Conservation (phyloP, 2,113 vertebrate genomes). For the Periophthalmodon schlosseri region DNA sequence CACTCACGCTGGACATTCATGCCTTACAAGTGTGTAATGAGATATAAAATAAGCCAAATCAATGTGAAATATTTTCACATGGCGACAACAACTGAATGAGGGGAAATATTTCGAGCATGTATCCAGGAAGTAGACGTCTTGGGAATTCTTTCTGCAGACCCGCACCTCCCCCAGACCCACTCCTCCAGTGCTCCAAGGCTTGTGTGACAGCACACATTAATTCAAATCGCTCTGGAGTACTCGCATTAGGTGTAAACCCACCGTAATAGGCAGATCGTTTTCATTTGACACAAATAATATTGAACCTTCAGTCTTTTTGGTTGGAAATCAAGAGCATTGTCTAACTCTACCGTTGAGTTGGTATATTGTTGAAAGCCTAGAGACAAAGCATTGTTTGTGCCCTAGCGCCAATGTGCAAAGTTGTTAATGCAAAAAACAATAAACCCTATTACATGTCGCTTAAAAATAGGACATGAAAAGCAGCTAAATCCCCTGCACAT, state of each 20-base stretch:
- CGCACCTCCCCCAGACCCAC: no score
- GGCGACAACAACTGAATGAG: not conserved
- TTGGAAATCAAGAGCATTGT: not conserved
- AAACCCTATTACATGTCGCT: not conserved
- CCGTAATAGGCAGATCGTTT: no score
- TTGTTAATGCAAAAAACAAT: not conserved
- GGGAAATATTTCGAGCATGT: not conserved
- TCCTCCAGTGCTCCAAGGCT: no score
- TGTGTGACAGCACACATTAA: no score
- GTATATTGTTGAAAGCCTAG: not conserved
- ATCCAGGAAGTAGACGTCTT: no score
- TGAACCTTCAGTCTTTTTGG: not conserved
- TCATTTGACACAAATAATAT: not conserved
- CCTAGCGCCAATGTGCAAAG: not conserved
- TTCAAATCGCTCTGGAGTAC: no score
- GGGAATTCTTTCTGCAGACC: no score
- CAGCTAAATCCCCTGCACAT: not conserved
- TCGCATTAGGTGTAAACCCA: no score
- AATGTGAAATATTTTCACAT: no score
- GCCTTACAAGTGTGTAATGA: no score
- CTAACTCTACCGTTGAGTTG: not conserved
- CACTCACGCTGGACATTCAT: no score
- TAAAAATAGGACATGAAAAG: not conserved
- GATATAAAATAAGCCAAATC: no score
- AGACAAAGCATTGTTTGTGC: not conserved